phyloP scores from a whole-genome alignment of 92 coral and sea anemone genomes.

The Epizoanthus rinbou region DNA sequence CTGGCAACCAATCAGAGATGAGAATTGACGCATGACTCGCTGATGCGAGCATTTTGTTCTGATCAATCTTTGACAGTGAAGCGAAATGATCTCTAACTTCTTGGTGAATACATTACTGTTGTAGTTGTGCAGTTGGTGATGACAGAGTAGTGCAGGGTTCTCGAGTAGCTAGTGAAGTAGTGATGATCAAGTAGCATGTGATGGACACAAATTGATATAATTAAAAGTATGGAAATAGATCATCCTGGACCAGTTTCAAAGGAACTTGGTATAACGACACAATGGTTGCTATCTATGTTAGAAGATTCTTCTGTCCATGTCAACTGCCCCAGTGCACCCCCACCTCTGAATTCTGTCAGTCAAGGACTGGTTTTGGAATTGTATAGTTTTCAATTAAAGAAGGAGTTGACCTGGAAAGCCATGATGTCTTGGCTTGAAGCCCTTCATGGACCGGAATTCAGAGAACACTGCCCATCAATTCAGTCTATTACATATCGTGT shows the following conservation, averaged over 20 bases:
- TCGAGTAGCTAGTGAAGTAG: constrained; percentile 5
- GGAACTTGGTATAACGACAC: not conserved
- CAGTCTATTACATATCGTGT: not conserved
- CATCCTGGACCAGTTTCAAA: constrained; percentile 7
- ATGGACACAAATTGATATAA: not conserved
- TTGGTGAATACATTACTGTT: not conserved
- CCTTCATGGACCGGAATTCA: not conserved
- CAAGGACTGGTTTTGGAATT: constrained; percentile 11
- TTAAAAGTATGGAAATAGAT: constrained; percentile 1
- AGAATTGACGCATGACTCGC: too few species aligned
- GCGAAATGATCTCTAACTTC: too few species aligned
- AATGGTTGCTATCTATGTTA: constrained; percentile 12
- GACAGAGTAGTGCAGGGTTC: constrained; percentile 1
- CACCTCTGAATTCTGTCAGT: constrained; percentile 8
- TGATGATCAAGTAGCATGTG: constrained; percentile 8
- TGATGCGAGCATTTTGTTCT: too few species aligned
- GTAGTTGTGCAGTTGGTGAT: constrained; percentile 4
- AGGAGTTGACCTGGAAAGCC: not conserved
- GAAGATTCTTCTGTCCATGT: not conserved
- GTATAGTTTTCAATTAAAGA: not conserved
- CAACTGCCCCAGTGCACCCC: constrained; percentile 8
- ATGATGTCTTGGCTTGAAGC: constrained; percentile 13
- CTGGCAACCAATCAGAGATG: too few species aligned
- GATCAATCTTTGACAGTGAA: too few species aligned
- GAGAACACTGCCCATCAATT: not conserved